These are phyloP conservation scores for Nicator chloris DNA, from an alignment of 2,113 vertebrate genomes.

Conservation along the genomic window DNA sequence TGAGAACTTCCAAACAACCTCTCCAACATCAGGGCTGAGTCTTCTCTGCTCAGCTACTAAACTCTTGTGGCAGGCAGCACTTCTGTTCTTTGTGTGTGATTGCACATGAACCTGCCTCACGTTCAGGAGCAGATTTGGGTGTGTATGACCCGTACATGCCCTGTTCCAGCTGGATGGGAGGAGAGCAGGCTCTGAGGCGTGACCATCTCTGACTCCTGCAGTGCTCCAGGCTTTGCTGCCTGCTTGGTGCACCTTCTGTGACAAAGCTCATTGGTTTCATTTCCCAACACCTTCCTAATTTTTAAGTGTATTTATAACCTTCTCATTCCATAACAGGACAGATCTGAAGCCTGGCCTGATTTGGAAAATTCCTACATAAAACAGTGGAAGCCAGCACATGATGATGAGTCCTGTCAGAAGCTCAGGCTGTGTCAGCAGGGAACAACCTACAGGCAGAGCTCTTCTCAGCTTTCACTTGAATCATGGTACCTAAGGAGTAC, in stretches of 20 bases:
- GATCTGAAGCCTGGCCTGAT: neutral
- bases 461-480: neutral
- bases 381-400: neutral
- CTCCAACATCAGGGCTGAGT: neutral
- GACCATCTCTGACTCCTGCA: neutral
- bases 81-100: fast-evolving
- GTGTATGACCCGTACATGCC: fast-evolving
- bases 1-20: neutral
- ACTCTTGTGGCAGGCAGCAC: neutral
- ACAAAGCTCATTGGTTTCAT: neutral
- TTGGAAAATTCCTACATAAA: neutral
- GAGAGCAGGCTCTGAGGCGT: neutral
- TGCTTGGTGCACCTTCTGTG: neutral
- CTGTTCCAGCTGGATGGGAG: neutral
- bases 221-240: neutral
- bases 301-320: neutral
- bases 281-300: neutral
- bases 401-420: neutral
- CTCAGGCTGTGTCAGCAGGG: neutral
- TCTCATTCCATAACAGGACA: neutral
- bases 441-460: neutral
- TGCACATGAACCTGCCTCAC: neutral
- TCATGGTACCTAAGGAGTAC: fast-evolving
- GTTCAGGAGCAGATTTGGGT: neutral
- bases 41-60: neutral